Evolutionary conservation across 2,113 vertebrate genomes (phyloP).

Genomic region (Nesoenas mayeri): DNA sequence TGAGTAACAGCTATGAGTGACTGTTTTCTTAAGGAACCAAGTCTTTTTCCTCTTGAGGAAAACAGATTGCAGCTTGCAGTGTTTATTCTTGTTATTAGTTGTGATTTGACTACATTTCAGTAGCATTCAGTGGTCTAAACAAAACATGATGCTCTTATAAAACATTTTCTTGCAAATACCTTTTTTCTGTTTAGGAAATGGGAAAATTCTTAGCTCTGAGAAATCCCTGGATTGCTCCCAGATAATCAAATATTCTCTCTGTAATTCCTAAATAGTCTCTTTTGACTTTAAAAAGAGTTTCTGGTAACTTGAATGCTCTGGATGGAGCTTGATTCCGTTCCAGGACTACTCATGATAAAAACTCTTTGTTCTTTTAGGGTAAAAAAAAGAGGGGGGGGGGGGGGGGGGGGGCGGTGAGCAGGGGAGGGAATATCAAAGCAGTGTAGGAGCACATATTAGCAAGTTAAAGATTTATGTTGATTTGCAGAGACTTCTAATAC

Average conservation of each 20-base stretch:
- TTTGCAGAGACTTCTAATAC: conserved; percentile 17
- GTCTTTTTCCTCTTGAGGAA: not conserved
- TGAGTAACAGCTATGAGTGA: not conserved
- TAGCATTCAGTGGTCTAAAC: not conserved
- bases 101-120: not conserved
- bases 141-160: not conserved
- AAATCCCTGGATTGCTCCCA: not conserved
- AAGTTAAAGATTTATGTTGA: conserved; percentile 41
- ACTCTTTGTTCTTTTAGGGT: not conserved
- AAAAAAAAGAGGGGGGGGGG: not conserved
- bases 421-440: not conserved
- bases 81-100: not conserved
- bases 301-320: not conserved
- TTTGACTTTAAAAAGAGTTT: not conserved
- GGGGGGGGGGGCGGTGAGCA: too few species aligned
- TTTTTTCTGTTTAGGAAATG: not conserved
- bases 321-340: not conserved
- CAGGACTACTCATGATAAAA: not conserved
- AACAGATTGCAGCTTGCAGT: not conserved
- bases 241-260: not conserved
- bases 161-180: not conserved
- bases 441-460: not conserved
- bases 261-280: not conserved
- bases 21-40: not conserved
- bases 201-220: not conserved